Percentiles rank a stretch among this genome's conserved stretches.
phyloP scores from a whole-genome alignment of 2,888 invertebrate species.

The Galerucella nymphaeae region DNA sequence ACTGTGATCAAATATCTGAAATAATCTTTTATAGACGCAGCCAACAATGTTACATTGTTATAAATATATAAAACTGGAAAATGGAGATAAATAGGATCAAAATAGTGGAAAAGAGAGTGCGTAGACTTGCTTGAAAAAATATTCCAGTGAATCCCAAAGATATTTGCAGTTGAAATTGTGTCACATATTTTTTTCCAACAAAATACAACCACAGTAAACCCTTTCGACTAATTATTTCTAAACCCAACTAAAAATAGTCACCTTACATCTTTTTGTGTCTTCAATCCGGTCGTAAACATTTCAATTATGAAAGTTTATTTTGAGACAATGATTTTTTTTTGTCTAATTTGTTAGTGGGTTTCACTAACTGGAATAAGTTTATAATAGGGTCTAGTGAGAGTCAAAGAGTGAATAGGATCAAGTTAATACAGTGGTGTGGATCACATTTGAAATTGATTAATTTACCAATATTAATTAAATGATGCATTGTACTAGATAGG shows the following conservation, averaged over 20 bases:
- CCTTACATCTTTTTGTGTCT: background rate
- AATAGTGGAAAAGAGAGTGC: too few species aligned
- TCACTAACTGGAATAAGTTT: conserved; percentile 44
- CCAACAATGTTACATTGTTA: too few species aligned
- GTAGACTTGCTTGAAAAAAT: too few species aligned
- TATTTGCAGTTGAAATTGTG: too few species aligned
- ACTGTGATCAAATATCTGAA: too few species aligned
- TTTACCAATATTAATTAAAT: too few species aligned
- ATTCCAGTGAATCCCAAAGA: too few species aligned
- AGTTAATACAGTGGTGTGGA: background rate
- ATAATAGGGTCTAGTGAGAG: conserved; percentile 40
- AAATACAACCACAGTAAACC: background rate
- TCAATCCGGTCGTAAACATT: conserved; percentile 30
- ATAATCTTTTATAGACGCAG: too few species aligned
- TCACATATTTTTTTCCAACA: background rate
- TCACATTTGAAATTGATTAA: background rate
- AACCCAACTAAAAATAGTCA: background rate
- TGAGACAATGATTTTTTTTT: conserved; percentile 40
- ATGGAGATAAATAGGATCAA: too few species aligned
- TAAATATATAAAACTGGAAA: too few species aligned
- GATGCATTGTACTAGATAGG: too few species aligned
- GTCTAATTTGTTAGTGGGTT: conserved; percentile 34
- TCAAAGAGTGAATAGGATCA: conserved; percentile 23
- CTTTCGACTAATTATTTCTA: background rate
- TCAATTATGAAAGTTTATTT: conserved; percentile 39